Conservation (phyloP, 2,888 invertebrate species). For the Spodoptera littoralis region DNA sequence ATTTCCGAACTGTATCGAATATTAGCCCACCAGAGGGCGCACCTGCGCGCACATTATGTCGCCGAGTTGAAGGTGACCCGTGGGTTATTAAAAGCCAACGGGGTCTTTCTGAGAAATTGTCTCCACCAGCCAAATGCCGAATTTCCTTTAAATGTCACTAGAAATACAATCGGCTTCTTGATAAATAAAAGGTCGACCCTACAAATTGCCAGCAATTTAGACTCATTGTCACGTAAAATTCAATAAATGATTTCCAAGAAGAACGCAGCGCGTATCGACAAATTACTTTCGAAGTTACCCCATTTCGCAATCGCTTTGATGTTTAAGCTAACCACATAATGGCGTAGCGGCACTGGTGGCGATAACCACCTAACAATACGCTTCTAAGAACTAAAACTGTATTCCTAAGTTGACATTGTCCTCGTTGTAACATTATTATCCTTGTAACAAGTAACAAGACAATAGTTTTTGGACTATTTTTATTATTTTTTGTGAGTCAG, state of each 20-base stretch:
- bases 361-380: constrained; percentile 30
- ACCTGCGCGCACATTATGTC: constrained; percentile 51
- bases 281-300: constrained; percentile 28
- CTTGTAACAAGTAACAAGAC: constrained; percentile 27
- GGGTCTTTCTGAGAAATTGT: constrained; percentile 55
- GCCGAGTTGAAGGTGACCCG: constrained; percentile 59
- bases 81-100: constrained; percentile 51
- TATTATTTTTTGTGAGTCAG: constrained; percentile 58
- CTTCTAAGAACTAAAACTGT: constrained; percentile 43
- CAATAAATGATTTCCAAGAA: constrained; percentile 45
- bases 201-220: constrained; percentile 29
- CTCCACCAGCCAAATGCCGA: constrained; percentile 46
- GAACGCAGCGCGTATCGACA: constrained; percentile 21
- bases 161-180: constrained; percentile 31
- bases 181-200: constrained; percentile 34
- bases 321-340: constrained; percentile 25
- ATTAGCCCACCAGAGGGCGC: constrained; percentile 54
- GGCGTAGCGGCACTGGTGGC: constrained; percentile 8
- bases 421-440: constrained; percentile 37
- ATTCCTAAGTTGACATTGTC: constrained; percentile 34
- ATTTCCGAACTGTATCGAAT: constrained; percentile 57
- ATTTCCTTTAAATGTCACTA: constrained; percentile 42
- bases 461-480: constrained; percentile 50
- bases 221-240: constrained; percentile 24
- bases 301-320: constrained; percentile 33